These are phyloP conservation scores for Phoeniculus purpureus DNA, from an alignment of 2,797 vertebrate species.

Conservation along the genomic window DNA sequence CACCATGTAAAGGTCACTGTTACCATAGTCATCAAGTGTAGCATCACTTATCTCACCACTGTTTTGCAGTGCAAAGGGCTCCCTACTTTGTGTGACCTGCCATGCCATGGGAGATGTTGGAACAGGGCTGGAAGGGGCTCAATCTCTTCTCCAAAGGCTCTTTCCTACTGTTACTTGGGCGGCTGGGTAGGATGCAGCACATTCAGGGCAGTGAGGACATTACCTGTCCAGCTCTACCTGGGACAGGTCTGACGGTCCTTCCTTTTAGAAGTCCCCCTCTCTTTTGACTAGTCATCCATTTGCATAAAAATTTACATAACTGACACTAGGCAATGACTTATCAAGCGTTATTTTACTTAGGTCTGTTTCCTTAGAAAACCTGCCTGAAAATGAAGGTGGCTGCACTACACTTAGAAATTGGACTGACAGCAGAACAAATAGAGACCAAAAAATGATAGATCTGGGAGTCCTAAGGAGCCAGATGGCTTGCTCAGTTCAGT, in stretches of 20 bases:
- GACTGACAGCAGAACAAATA: neutral
- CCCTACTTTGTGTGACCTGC: neutral
- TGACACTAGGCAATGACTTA: neutral
- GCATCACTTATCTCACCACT: neutral
- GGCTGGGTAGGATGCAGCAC: neutral
- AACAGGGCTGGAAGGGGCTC: neutral
- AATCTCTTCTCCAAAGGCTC: neutral
- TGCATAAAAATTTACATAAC: neutral
- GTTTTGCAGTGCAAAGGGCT: neutral
- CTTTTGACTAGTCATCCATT: neutral
- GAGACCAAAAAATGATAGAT: neutral
- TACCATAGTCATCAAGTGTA: neutral
- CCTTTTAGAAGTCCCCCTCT: neutral
- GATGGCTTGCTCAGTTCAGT: neutral
- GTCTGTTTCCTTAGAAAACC: neutral
- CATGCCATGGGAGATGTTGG: neutral
- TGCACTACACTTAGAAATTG: neutral
- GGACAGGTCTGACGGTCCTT: neutral
- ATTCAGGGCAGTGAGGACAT: neutral
- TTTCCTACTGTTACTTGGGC: neutral
- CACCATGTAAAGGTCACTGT: neutral
- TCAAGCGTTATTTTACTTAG: neutral
- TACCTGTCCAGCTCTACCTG: neutral
- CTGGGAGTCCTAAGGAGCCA: neutral
- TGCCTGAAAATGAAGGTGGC: neutral